These are phyloP conservation scores for Coendou prehensilis DNA, from an alignment of 2,797 vertebrate genomes.

Conservation along the genomic window DNA sequence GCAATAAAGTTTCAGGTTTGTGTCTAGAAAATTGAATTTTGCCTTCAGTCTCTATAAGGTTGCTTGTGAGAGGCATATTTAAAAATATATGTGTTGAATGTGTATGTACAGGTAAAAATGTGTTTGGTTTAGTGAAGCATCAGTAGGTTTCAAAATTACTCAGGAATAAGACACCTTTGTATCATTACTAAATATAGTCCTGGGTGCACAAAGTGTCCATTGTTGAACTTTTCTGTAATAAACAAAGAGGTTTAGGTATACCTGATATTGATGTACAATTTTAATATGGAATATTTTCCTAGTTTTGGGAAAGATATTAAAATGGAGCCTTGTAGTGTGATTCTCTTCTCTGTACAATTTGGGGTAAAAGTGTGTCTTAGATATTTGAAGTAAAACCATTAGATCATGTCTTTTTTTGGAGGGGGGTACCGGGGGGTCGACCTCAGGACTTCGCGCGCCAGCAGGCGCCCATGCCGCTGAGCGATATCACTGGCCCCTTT, in stretches of 20 bases:
- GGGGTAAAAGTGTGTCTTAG: not conserved
- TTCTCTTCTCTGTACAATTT: constrained; percentile 47
- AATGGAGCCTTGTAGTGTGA: constrained; percentile 4
- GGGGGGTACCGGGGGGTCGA: too few species aligned
- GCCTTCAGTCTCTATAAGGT: not conserved
- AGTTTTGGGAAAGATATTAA: constrained; percentile 60
- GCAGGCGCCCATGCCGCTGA: too few species aligned
- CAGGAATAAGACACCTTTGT: constrained; percentile 17
- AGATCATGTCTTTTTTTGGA: not conserved
- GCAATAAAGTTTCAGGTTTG: constrained; percentile 60
- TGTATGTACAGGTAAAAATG: not conserved
- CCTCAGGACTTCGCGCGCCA: too few species aligned
- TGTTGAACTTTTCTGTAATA: constrained; percentile 27
- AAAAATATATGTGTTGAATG: constrained; percentile 45
- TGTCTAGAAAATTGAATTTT: constrained; percentile 46
- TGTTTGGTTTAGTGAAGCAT: constrained; percentile 27
- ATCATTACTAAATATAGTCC: not conserved
- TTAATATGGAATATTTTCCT: constrained; percentile 13
- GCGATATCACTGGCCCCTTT: too few species aligned
- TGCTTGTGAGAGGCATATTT: constrained; percentile 45
- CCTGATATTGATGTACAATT: constrained; percentile 40
- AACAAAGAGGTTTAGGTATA: not conserved
- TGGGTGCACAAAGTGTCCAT: not conserved
- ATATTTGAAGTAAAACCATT: constrained; percentile 49
- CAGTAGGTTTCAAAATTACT: constrained; percentile 31